Base-by-base conservation (phyloP, 1,140 invertebrate genomes). In the Drosophila auraria region DNA sequence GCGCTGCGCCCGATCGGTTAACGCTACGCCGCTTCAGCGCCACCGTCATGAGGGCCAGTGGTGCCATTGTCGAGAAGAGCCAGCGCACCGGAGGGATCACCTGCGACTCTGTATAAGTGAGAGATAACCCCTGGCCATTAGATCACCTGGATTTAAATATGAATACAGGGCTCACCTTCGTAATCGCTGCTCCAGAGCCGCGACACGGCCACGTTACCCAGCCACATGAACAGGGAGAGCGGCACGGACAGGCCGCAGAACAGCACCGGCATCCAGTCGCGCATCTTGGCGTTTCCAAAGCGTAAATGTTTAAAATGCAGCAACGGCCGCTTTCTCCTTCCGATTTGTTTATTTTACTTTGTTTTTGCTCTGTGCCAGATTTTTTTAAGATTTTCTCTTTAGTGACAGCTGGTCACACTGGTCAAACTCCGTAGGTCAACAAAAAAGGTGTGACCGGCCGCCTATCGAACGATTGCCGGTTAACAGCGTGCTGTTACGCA, bases 51-150 rank as follows among this genome's bases (percentile, higher is more conserved):
- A 97, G 94, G 0, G 95, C 68, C n/a, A 97, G 82, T 8, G 97
- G 96, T 62, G 96, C 93, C 15, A 96, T 74, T 17, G 96, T 95
- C 0, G 97, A 94, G 5, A 95, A 92, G 11, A 97, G 89, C 96
- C 96, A 97, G 91, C 97, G 94, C 76, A 95, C 94, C 20, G 97
- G 97, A 25, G 96, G 94, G 79, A 97, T 95, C 7, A 95, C 94
- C 54, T 93, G 91, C 70, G 94, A 92, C 91, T 95, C 96, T 96
- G 92, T 66, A n/a, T 17, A n/a, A 3, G n/a, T 17, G 12, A 36
- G 8, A 73, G 69, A 80, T 93, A 93, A 95, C 95, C 95, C 92
- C 95, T 45, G 40, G 30, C 5, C 51, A 42, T 57, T 14, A 69
- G 30, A 68, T 51, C 49, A 68, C 63, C 49, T 51, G 49, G 20